phyloP scores from a whole-genome alignment of 1,140 invertebrate genomes.

The Melipona quadrifasciata region DNA sequence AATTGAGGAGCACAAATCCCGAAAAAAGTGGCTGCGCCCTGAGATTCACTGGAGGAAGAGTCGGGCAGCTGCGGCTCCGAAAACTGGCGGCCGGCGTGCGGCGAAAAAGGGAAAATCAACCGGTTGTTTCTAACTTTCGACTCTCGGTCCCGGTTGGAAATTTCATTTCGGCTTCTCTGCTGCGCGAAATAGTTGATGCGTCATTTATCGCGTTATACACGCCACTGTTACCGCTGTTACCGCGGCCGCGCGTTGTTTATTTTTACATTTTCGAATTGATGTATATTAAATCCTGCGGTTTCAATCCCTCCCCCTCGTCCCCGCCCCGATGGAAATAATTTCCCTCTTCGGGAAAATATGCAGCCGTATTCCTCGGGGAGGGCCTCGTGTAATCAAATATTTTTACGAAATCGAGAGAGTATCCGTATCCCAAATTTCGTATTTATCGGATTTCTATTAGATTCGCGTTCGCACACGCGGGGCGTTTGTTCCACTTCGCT shows the following conservation, averaged over 20 bases:
- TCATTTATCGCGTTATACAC: constrained; percentile 3
- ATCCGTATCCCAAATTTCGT: not conserved
- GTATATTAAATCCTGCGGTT: not conserved
- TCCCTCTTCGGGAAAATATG: not conserved
- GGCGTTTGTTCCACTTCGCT: constrained; percentile 18
- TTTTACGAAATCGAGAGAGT: not conserved
- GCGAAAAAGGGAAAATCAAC: constrained; percentile 1
- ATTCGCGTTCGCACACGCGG: not conserved
- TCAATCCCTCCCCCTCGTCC: not conserved
- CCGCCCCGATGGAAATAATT: not conserved
- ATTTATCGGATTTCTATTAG: constrained; percentile 15
- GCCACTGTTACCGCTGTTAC: not conserved
- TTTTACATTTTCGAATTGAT: not conserved
- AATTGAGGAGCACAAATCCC: not conserved
- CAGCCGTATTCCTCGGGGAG: not conserved
- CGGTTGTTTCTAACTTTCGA: constrained; percentile 8
- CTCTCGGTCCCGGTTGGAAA: not conserved
- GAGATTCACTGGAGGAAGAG: constrained; percentile 2
- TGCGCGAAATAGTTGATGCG: constrained; percentile 19
- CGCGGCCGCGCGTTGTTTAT: not conserved
- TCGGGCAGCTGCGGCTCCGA: not conserved
- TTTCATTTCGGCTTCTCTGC: constrained; percentile 38
- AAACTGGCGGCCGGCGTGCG: constrained; percentile 5
- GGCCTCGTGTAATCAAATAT: not conserved
- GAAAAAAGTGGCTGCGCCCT: not conserved